Percentiles rank a stretch among this genome's conserved stretches.
These are phyloP conservation scores for Perodicticus potto DNA, from an alignment of 2,797 vertebrate species.

Conservation along the genomic window DNA sequence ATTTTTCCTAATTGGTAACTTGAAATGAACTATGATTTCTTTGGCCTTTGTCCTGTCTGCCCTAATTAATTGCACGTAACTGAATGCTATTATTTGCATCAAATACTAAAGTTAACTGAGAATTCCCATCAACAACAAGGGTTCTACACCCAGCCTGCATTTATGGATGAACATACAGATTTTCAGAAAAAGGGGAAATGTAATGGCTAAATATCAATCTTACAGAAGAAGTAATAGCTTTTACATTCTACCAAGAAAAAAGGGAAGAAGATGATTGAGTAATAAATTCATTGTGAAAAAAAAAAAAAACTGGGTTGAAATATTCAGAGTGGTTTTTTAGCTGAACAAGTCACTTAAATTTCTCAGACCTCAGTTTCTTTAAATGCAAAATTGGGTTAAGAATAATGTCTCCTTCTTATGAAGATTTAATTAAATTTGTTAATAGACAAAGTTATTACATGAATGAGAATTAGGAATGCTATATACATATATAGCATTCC, in stretches of 20 bases:
- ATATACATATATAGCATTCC: too few species aligned
- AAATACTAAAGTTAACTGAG: not conserved
- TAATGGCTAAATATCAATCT: not conserved
- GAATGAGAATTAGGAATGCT: constrained; percentile 38
- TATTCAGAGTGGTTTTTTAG: not conserved
- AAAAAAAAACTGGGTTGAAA: not conserved
- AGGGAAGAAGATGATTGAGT: not conserved
- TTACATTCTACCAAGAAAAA: not conserved
- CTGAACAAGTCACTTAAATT: not conserved
- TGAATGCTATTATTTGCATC: not conserved
- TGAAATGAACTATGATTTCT: not conserved
- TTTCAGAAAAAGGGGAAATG: constrained; percentile 1
- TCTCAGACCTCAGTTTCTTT: constrained; percentile 58
- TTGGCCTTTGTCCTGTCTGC: not conserved
- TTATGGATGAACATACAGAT: not conserved
- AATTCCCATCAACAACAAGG: not conserved
- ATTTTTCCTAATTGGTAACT: not conserved
- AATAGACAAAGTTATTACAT: constrained; percentile 17
- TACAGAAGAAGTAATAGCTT: not conserved
- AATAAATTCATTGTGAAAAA: not conserved
- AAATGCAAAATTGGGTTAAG: constrained; percentile 13
- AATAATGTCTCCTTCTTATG: not conserved
- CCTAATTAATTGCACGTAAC: not conserved
- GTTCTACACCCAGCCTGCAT: not conserved
- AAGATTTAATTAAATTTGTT: constrained; percentile 54